Conservation (phyloP, 2,797 vertebrate species). For the Lophotriccus pileatus region DNA sequence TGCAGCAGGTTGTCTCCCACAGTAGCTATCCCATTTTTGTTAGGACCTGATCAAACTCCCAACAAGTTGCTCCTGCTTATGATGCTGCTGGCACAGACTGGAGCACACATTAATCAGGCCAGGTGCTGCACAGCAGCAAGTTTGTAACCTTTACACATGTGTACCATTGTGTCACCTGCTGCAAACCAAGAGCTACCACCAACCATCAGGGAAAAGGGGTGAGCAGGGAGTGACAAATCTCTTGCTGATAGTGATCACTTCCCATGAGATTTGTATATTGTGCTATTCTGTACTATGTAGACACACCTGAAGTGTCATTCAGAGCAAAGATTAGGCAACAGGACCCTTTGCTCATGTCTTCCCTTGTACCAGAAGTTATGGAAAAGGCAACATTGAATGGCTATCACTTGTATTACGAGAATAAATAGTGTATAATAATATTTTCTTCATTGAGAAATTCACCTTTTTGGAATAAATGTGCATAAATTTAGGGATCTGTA, state of each 20-base stretch:
- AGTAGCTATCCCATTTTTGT: not conserved
- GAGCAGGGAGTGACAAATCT: not conserved
- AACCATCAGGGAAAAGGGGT: not conserved
- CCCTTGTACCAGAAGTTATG: not conserved
- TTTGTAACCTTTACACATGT: not conserved
- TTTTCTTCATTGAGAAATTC: not conserved
- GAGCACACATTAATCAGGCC: accelerated
- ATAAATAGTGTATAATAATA: not conserved
- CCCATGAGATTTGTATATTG: not conserved
- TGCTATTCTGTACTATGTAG: not conserved
- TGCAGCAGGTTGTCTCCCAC: not conserved
- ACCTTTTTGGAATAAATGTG: not conserved
- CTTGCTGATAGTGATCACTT: not conserved
- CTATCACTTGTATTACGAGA: not conserved
- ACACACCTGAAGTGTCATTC: not conserved
- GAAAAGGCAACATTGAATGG: not conserved
- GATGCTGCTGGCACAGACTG: not conserved
- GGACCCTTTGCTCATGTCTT: not conserved
- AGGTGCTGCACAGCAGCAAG: not conserved
- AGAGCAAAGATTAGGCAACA: not conserved
- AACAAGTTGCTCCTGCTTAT: not conserved
- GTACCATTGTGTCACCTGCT: not conserved
- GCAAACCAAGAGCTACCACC: not conserved
- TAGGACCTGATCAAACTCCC: not conserved
- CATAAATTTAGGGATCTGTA: not conserved